Conservation (phyloP, 1,140 invertebrate genomes). For the Sitobion miscanthi region DNA sequence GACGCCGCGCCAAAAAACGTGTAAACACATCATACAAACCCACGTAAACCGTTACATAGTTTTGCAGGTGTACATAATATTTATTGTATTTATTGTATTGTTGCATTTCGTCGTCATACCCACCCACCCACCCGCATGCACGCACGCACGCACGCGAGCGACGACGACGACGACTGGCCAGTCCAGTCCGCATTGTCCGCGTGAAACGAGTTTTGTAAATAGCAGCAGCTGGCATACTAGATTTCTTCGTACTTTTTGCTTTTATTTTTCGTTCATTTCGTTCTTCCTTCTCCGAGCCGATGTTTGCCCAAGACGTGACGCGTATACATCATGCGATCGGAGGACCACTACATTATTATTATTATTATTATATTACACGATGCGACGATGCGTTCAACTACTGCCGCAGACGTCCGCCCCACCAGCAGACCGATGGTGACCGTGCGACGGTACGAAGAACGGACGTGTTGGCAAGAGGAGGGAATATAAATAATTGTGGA, state of each 20-base stretch:
- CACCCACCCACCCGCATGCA: not conserved
- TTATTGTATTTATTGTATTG: not conserved
- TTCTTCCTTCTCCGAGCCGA: not conserved
- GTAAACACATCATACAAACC: not conserved
- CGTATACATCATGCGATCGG: not conserved
- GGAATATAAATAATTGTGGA: not conserved
- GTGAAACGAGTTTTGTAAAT: not conserved
- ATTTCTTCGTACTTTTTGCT: not conserved
- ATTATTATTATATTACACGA: not conserved
- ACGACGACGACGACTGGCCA: not conserved
- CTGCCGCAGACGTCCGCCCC: not conserved
- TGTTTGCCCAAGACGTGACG: not conserved
- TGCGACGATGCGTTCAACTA: not conserved
- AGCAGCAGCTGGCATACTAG: not conserved
- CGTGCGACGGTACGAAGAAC: not conserved
- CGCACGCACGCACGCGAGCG: not conserved
- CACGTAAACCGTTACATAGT: not conserved
- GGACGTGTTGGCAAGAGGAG: not conserved
- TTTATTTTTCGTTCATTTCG: not conserved
- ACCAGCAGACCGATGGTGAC: not conserved
- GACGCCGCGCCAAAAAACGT: not conserved
- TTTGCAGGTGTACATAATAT: not conserved
- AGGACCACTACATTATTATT: not conserved
- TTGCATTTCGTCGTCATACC: not conserved
- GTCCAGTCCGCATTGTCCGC: not conserved